Evolutionary conservation across 2,113 vertebrate species (phyloP), one percentile per base, ranked within the genome.

Genomic region (Perca fluviatilis): DNA sequence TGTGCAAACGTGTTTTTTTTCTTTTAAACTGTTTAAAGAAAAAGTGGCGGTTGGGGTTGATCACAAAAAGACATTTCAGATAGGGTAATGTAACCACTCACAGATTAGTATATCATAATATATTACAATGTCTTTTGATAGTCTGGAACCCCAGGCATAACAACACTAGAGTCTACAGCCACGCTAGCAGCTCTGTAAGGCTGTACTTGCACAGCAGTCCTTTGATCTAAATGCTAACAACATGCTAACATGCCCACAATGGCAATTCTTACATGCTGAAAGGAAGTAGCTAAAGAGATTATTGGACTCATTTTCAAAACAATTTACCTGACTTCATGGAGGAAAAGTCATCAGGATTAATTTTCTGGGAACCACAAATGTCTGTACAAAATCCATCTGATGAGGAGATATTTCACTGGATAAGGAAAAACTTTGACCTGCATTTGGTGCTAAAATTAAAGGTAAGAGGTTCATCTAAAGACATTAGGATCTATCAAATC

Each of bases 361-460:
- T 40, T 40, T 40, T 10, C 40, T 40, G 40, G 40, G 40, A 40
- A 40, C 40, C 40, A 10, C 40, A 40, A 40, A 40, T 40, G 36
- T 40, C 36, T 40, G 36, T 40, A 2, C 8, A 40, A 40, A 40
- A 40, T 40, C 36, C 8, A 40, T 40, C 36, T 40, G 33, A 33
- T 6, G 6, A 33, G 21, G 19, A 10, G 50, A 54, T 56, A 56
- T 43, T 71, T 43, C n/a, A 54, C 21, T 16, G 21, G 14, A 57
- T 25, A 27, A 46, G 36, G 25, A 14, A 23, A 70, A 43, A 43
- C 21, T n/a, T 1, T 23, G 53, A 57, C 30, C 19, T 23, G 33
- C 5, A 9, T 40, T 70, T 70, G 67, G 67, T 54, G 50, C 50
- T n/a, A 56, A 56, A 25, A 71, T 27, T n/a, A 72, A 58, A 58